Base-by-base conservation (phyloP, 2,113 vertebrate genomes). In the Micromys minutus region DNA sequence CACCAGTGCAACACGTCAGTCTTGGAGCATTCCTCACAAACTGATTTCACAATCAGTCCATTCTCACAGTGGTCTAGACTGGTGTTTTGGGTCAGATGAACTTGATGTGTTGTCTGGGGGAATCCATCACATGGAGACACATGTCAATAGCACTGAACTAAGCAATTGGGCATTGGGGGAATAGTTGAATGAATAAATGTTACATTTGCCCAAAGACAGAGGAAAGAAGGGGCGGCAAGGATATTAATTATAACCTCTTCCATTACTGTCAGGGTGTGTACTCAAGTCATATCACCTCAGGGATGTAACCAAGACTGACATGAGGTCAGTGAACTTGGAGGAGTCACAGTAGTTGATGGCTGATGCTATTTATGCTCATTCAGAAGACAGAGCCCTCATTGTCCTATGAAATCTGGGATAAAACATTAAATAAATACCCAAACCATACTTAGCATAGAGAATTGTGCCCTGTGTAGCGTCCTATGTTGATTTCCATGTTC, bases 341-440 rank as follows among this genome's bases (percentile, higher is more conserved):
- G 45, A 50, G 83, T 22, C 24, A 5, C 4, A 36, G 2, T 0
- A 0, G 31, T 45, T 6, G 16, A 39, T 45, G 11, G 16, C 45
- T 71, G 47, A 63, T 79, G 67, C 9, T 52, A 94, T 90, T 93
- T 83, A 75, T 69, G 67, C 6, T 92, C 52, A 22, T 36, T 80
- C 21, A 50, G 47, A 84, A 95, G 31, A 45, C 1, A 94, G 61
- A 26, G 4, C 45, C 29, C 7, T 91, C 45, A 86, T 88, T 88
- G 71, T 90, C 94, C 76, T 93, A 16, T 77, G 65, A 80, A 95
- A 85, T 88, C 52, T 76, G 63, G 69, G 39, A 24, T 39, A 34
- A 50, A 85, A 39, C n/a, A 47, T 81, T 80, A 93, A 90, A 36
- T 36, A 94, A 93, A 87, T 95, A 90, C 39, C 90, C 86, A 83